phyloP scores from a whole-genome alignment of 1,140 invertebrate species.

The Hydropsyche tenuis region DNA sequence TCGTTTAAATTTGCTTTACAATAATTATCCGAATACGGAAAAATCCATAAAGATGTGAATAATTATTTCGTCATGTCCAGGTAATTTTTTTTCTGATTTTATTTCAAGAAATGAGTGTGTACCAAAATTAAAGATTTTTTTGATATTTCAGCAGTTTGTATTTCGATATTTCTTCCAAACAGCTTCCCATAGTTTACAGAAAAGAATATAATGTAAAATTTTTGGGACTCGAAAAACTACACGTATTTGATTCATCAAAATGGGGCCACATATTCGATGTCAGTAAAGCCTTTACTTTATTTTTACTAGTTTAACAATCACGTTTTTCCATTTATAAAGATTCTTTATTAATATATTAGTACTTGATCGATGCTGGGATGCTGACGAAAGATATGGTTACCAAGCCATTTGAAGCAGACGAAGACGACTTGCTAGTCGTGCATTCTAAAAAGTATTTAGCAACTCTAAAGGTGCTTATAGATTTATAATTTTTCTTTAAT shows the following conservation, averaged over 20 bases:
- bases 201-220: slow-evolving; percentile 84
- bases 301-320: no score
- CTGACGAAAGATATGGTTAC: slow-evolving; percentile 64
- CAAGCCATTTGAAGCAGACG: slow-evolving; percentile 72
- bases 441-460: slow-evolving; percentile 77
- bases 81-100: slow-evolving; percentile 1
- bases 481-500: neutral
- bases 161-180: slow-evolving; percentile 58
- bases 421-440: slow-evolving; percentile 73
- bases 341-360: slow-evolving; percentile 55
- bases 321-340: no score
- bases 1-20: no score
- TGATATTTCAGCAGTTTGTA: slow-evolving; percentile 53
- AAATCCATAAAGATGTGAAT: no score
- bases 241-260: slow-evolving; percentile 89
- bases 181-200: slow-evolving; percentile 79
- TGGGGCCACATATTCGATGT: slow-evolving; percentile 81
- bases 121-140: no score
- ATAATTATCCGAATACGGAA: no score
- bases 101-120: neutral
- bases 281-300: neutral
- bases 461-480: slow-evolving; percentile 64
- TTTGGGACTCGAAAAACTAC: slow-evolving; percentile 79
- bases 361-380: slow-evolving; percentile 64
- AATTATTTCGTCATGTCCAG: slow-evolving; percentile 5